Evolutionary conservation across 2,797 vertebrate genomes (phyloP), one percentile per base, ranked within the genome.

Genomic region (Leontopithecus rosalia): DNA sequence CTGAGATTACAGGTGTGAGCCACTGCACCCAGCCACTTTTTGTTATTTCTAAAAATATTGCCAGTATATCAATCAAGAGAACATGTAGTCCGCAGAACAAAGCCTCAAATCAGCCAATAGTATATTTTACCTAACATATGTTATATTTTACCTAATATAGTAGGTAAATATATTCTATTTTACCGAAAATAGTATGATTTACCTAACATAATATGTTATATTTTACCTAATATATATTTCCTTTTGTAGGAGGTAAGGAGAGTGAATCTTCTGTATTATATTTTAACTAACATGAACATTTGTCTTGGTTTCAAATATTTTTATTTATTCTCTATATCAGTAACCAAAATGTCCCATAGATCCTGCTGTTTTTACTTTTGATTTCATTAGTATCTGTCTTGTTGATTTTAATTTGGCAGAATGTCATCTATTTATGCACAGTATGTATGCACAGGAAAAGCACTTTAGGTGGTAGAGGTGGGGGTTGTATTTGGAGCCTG

Each of bases 281-380:
- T 80, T 94, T 91, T 33, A 67, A 15, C 52, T 94, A 57, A 70
- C 1, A 12, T 83, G 73, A 73, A 93, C 30, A 67, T 57, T 17
- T 77, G n/a, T 70, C 57, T 93, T 67, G 10, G 39, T 73, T 96
- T 95, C 8, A 82, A 91, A 85, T 88, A 93, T 58, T 96, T 90
- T 95, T 64, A 76, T 64, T 48, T 80, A 55, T 4, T 88, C 6
- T 75, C 72, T 48, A 19, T 2, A 55, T 50, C 46, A 75, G 2
- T 70, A 61, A 70, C 61, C 86, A 50, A 90, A 90, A 64, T 33
- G 75, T 55, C 24, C 43, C 17, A 3, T 67, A 5, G 39, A 86
- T 75, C 94, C 64, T 95, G 72, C 30, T 11, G 33, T 79, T 91
- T 94, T 75, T 61, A 43, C 28, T 80, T 92, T 75, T 30, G 43